phyloP scores from a whole-genome alignment of 2,888 invertebrate species.

The Serrognathus titanus region DNA sequence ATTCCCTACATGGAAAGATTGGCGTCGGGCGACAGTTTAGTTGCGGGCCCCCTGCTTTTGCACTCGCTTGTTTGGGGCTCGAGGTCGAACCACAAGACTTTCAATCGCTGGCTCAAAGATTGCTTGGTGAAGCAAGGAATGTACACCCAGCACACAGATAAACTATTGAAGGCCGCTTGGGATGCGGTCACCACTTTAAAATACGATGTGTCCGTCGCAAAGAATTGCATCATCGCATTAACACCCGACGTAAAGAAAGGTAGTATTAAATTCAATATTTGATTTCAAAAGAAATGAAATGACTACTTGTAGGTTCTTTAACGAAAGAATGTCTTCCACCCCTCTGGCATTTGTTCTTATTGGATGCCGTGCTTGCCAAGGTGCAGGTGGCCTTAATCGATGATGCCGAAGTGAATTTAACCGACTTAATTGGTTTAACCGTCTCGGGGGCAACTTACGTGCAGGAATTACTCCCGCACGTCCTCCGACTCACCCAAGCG shows the following conservation, averaged over 20 bases:
- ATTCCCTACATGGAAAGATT: conserved; percentile 81
- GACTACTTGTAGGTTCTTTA: conserved; percentile 32
- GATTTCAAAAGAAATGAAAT: not conserved
- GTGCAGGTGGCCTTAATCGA: conserved; percentile 63
- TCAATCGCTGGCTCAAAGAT: conserved; percentile 87
- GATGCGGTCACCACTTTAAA: conserved; percentile 64
- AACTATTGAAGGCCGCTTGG: conserved; percentile 67
- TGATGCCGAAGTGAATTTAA: conserved; percentile 44
- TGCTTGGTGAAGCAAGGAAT: conserved; percentile 87
- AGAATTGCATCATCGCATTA: conserved; percentile 56
- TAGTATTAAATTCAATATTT: conserved; percentile 8
- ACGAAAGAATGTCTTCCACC: conserved; percentile 58
- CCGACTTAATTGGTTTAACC: conserved; percentile 42
- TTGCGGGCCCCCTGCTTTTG: conserved; percentile 68
- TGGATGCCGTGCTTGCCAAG: conserved; percentile 74
- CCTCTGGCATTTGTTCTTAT: conserved; percentile 68
- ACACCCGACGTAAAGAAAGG: conserved; percentile 52
- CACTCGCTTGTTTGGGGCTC: conserved; percentile 90
- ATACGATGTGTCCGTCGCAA: conserved; percentile 60
- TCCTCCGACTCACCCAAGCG: conserved; percentile 62
- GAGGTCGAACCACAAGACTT: conserved; percentile 77
- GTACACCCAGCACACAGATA: conserved; percentile 77
- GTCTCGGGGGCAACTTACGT: conserved; percentile 46
- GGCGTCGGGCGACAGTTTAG: conserved; percentile 61
- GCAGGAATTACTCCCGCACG: conserved; percentile 64